Conservation (phyloP, 2,113 vertebrate genomes). For the Taurulus bubalis region DNA sequence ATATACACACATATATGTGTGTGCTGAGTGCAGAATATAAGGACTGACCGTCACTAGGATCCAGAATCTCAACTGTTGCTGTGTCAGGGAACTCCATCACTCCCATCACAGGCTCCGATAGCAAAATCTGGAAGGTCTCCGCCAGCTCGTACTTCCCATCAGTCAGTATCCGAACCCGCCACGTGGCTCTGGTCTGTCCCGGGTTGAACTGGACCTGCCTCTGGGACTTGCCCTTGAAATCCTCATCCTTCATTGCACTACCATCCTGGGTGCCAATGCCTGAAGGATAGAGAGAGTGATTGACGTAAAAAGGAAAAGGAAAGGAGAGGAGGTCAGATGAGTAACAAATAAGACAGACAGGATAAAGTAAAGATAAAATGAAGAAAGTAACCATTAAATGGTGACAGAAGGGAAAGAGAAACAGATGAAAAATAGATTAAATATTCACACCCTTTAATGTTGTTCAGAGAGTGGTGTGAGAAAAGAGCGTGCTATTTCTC, state of each 20-base stretch:
- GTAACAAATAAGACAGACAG: background rate
- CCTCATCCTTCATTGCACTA: constrained; percentile 89
- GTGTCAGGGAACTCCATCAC: constrained; percentile 87
- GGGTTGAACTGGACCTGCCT: constrained; percentile 97
- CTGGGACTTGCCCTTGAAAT: constrained; percentile 93
- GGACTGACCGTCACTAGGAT: constrained; percentile 91
- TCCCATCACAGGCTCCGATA: constrained; percentile 93
- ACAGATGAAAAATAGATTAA: constrained; percentile 60
- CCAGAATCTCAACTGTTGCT: constrained; percentile 91
- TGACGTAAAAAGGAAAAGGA: background rate
- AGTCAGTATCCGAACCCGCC: constrained; percentile 87
- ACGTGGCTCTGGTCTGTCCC: constrained; percentile 89
- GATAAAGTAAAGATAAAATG: constrained; percentile 10
- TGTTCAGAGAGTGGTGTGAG: constrained; percentile 52
- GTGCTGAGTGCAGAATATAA: background rate
- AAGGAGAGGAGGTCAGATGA: background rate
- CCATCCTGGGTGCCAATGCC: constrained; percentile 91
- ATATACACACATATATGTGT: background rate
- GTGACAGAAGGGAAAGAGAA: constrained; percentile 48
- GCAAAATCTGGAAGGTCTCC: constrained; percentile 90
- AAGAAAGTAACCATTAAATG: constrained; percentile 33
- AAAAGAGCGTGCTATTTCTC: constrained; percentile 59
- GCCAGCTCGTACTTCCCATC: constrained; percentile 90
- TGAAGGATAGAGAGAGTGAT: constrained; percentile 54
- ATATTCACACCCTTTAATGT: constrained; percentile 69